Evolutionary conservation across 2,113 vertebrate genomes (phyloP).

Genomic region (Nibea albiflora): DNA sequence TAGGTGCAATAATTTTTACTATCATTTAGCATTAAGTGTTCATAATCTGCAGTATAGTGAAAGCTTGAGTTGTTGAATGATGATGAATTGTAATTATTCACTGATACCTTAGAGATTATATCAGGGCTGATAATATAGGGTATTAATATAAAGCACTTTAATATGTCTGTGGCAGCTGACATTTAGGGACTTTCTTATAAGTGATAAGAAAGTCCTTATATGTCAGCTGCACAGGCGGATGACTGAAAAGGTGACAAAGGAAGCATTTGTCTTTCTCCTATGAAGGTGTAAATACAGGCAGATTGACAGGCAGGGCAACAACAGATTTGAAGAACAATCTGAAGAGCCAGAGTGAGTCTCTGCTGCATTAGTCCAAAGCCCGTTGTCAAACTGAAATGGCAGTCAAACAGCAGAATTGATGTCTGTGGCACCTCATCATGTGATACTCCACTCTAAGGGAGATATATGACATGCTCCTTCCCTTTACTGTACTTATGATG

Average conservation of each 20-base stretch:
- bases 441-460: slow-evolving; percentile 38
- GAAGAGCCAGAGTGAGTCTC: slow-evolving; percentile 16
- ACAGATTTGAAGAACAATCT: slow-evolving; percentile 6
- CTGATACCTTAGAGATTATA: background rate
- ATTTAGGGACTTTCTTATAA: background rate
- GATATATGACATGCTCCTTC: slow-evolving; percentile 18
- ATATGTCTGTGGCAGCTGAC: slow-evolving; percentile 40
- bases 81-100: background rate
- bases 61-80: background rate
- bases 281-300: slow-evolving; percentile 7
- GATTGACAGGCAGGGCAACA: slow-evolving; percentile 22
- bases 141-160: background rate
- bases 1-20: background rate
- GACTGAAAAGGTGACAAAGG: slow-evolving; percentile 9
- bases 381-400: slow-evolving; percentile 45
- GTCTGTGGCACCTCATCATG: slow-evolving; percentile 25
- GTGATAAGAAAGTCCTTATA: too few species aligned
- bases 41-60: background rate
- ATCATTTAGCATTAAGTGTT: background rate
- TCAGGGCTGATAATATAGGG: background rate
- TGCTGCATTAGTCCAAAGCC: slow-evolving; percentile 13
- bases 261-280: slow-evolving; percentile 11
- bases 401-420: slow-evolving; percentile 47
- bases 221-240: background rate
- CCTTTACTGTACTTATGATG: slow-evolving; percentile 34